Evolutionary conservation across 2,888 invertebrate genomes (phyloP).

Genomic region (Anarsia innoxiella): DNA sequence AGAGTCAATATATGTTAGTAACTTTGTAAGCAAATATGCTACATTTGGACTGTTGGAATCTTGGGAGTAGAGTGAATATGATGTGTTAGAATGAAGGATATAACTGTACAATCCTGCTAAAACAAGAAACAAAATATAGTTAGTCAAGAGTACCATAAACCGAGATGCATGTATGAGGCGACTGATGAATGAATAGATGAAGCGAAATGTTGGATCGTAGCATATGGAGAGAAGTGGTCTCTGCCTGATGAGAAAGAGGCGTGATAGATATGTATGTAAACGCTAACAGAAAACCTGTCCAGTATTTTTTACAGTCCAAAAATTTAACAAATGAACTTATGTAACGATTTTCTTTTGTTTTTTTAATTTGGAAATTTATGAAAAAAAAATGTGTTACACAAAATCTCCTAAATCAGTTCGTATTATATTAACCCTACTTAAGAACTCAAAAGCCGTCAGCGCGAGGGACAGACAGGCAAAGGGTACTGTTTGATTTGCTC

Average conservation of each 20-base stretch:
- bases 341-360: neutral
- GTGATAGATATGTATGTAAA: too few species aligned
- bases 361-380: neutral
- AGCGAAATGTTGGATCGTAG: too few species aligned
- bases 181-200: too few species aligned
- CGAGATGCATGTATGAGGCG: too few species aligned
- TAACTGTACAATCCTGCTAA: neutral
- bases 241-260: too few species aligned
- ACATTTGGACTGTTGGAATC: constrained; percentile 36
- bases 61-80: constrained; percentile 30
- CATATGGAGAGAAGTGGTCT: too few species aligned
- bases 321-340: neutral
- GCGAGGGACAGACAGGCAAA: constrained; percentile 2
- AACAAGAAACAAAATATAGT: too few species aligned
- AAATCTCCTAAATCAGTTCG: too few species aligned
- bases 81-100: neutral
- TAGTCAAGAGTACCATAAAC: too few species aligned
- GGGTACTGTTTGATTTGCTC: constrained; percentile 16
- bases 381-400: too few species aligned
- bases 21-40: constrained; percentile 48
- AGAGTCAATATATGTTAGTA: constrained; percentile 63
- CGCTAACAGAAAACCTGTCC: too few species aligned
- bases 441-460: constrained; percentile 5
- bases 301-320: neutral
- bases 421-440: constrained; percentile 1